A percentile compares a stretch with the other conserved stretches of the same genome.
Evolutionary conservation across 2,113 vertebrate species (phyloP).

Genomic region (Calidris pygmaea): DNA sequence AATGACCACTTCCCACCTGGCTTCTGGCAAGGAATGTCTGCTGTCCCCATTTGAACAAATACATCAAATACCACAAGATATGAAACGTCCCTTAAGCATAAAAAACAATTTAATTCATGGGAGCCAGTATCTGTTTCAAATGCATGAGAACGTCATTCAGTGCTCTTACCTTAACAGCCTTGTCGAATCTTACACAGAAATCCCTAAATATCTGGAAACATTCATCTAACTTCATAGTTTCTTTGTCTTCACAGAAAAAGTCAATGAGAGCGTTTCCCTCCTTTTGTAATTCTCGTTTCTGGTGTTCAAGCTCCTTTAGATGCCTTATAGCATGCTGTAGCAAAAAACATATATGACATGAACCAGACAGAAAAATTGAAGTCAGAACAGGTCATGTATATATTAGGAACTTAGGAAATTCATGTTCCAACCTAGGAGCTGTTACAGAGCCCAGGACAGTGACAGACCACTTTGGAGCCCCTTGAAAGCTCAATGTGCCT

Average conservation of each 20-base stretch:
- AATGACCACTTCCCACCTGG: background rate
- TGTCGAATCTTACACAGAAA: constrained; percentile 93
- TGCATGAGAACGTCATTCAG: background rate
- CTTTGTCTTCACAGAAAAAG: constrained; percentile 98
- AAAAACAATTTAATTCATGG: background rate
- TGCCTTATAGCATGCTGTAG: constrained; percentile 82
- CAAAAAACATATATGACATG: background rate
- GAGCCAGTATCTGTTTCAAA: background rate
- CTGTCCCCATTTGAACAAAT: background rate
- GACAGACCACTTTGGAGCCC: background rate
- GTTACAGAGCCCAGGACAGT: background rate
- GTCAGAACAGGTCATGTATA: background rate
- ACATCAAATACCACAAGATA: background rate
- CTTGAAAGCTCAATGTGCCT: background rate
- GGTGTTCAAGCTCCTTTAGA: constrained; percentile 84
- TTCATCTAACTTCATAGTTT: constrained; percentile 95
- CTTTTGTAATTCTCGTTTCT: constrained; percentile 82
- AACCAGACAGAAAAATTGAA: background rate
- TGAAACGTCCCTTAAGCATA: background rate
- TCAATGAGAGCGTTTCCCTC: constrained; percentile 91
- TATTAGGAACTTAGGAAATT: background rate
- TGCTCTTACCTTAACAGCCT: constrained; percentile 88
- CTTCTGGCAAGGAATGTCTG: background rate
- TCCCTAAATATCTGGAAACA: constrained; percentile 97
- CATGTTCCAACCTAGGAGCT: background rate